Evolutionary conservation across 2,113 vertebrate species (phyloP), one percentile per base, ranked within the genome.

Genomic region (Tringa solitaria): DNA sequence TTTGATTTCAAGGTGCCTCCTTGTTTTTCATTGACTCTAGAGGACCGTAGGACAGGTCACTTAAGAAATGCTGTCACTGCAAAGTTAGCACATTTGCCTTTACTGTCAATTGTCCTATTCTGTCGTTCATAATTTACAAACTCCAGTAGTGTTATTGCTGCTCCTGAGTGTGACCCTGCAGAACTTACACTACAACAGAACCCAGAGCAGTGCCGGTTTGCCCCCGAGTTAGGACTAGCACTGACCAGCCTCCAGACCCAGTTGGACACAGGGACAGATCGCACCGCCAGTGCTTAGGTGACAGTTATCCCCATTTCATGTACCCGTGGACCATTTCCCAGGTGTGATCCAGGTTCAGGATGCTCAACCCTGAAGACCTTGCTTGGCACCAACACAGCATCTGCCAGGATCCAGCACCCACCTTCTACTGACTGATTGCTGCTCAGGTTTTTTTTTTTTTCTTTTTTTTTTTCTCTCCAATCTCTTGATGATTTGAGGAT

Each of bases 261-360:
- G 10, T 0, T 50, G 53, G 37, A 35, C 28, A 28, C 0, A 1
- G 19, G 73, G 50, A 54, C 19, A 61, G 27, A n/a, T 30, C 0
- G 5, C n/a, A 67, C 27, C 1, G 1, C 16, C 51, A 63, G 45
- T 27, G n/a, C 53, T 86, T 50, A 33, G 0, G 0, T 16, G 59
- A 48, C n/a, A 54, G 11, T 50, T 75, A 26, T 9, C 54, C 17
- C 61, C 54, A 5, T 1, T 12, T 54, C n/a, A 3, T 3, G 17
- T 60, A 63, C 43, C 64, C 6, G 1, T 23, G 39, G 69, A 35
- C 74, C 5, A 4, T 67, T 46, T 75, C 48, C 69, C 4, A 2
- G 5, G 2, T 17, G 17, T 28, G 61, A 64, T 48, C 51, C 64
- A 64, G 30, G 65, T 46, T 92, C 43, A 68, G 21, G 65, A 72